These are phyloP conservation scores for Perca flavescens DNA, from an alignment of 2,113 vertebrate species.

Conservation along the genomic window DNA sequence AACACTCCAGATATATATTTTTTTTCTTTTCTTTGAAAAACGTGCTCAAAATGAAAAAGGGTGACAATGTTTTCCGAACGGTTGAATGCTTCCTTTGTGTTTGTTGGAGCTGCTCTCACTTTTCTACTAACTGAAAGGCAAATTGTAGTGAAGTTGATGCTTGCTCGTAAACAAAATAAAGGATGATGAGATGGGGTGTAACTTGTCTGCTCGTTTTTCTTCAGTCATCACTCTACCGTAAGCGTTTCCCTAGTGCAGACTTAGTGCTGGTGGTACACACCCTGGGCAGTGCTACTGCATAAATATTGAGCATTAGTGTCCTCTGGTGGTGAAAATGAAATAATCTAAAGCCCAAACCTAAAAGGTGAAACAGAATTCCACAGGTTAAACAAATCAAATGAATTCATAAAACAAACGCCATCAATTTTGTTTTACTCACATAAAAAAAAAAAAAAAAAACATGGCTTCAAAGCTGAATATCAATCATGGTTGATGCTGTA, in stretches of 20 bases:
- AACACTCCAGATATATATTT: slow-evolving; percentile 36
- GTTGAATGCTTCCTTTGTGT: slow-evolving; percentile 82
- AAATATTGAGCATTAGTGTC: slow-evolving; percentile 9
- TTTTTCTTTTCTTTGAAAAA: slow-evolving; percentile 56
- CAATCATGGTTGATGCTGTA: not conserved
- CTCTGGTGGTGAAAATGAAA: slow-evolving; percentile 47
- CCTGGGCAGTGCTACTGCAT: not conserved
- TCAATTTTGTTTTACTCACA: slow-evolving; percentile 3
- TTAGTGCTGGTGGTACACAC: slow-evolving; percentile 9
- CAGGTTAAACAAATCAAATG: not conserved
- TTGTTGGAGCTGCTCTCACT: slow-evolving; percentile 85
- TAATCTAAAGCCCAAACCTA: not conserved
- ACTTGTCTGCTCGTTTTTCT: slow-evolving; percentile 40
- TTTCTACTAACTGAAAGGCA: slow-evolving; percentile 82
- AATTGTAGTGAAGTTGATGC: slow-evolving; percentile 86
- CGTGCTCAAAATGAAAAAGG: slow-evolving; percentile 69
- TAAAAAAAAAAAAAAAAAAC: not conserved
- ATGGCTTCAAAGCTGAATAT: not conserved
- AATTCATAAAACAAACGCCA: not conserved
- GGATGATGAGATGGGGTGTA: slow-evolving; percentile 82
- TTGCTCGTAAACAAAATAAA: slow-evolving; percentile 89
- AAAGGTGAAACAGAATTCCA: not conserved
- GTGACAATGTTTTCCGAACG: slow-evolving; percentile 68
- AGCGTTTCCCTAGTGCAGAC: not conserved
- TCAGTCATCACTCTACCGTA: not conserved